Conservation (phyloP, 1,140 invertebrate genomes). For the Anastrepha obliqua region DNA sequence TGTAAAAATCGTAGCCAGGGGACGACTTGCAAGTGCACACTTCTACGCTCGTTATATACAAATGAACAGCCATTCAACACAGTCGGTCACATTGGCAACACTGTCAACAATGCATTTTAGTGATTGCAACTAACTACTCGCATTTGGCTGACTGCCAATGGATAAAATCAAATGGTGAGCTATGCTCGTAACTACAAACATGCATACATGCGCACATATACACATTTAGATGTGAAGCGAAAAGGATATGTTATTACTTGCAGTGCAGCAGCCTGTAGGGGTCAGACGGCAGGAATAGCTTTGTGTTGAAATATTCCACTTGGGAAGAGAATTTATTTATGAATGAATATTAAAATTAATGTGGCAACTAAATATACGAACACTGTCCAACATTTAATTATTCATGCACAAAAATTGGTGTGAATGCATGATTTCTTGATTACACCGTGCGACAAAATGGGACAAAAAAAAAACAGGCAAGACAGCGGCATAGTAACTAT, state of each 20-base stretch:
- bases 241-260: neutral
- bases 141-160: constrained; percentile 11
- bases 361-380: no score
- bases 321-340: neutral
- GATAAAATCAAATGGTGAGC: neutral
- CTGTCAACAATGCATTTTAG: constrained; percentile 36
- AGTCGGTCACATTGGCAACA: constrained; percentile 22
- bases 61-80: neutral
- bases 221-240: neutral
- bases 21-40: neutral
- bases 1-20: neutral
- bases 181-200: neutral
- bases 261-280: neutral
- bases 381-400: no score
- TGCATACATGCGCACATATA: neutral
- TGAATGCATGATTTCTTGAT: no score
- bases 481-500: no score
- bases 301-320: neutral
- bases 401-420: no score
- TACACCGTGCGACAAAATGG: no score
- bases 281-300: neutral
- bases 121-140: constrained; percentile 25
- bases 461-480: no score
- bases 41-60: neutral
- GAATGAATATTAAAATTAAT: no score